Percentiles rank a stretch among this genome's conserved stretches.
Conservation (phyloP, 2,113 vertebrate species). For the Scophthalmus maximus region DNA sequence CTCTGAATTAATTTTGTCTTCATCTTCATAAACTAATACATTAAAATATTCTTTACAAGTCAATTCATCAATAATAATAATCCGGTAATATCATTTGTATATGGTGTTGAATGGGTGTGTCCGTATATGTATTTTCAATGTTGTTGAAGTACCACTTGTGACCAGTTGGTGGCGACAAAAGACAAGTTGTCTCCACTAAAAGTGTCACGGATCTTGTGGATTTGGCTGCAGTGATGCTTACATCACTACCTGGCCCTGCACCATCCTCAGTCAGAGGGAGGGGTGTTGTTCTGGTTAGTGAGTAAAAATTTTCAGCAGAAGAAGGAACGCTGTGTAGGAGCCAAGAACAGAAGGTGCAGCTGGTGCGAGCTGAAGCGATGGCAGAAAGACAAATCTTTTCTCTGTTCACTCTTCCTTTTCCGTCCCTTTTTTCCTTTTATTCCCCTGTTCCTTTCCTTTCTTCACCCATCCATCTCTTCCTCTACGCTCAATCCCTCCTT, state of each 20-base stretch:
- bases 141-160: conserved; percentile 21
- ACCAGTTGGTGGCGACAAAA: conserved; percentile 69
- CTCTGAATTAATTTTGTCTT: no score
- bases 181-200: background rate
- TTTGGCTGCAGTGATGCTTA: conserved; percentile 33
- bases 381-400: conserved; percentile 70
- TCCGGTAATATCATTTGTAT: background rate
- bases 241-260: conserved; percentile 45
- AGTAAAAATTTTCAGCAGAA: background rate
- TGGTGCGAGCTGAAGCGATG: conserved; percentile 61
- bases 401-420: conserved; percentile 57
- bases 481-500: conserved; percentile 45
- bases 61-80: background rate
- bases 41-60: background rate
- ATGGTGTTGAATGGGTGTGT: no score
- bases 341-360: conserved; percentile 63
- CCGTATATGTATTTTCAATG: background rate
- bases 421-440: conserved; percentile 33
- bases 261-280: background rate
- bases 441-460: no score
- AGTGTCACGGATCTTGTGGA: conserved; percentile 3
- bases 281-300: background rate
- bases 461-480: conserved; percentile 32
- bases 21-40: no score
- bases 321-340: conserved; percentile 15